phyloP scores from a whole-genome alignment of 1,140 invertebrate species.

The Nebria ingens region DNA sequence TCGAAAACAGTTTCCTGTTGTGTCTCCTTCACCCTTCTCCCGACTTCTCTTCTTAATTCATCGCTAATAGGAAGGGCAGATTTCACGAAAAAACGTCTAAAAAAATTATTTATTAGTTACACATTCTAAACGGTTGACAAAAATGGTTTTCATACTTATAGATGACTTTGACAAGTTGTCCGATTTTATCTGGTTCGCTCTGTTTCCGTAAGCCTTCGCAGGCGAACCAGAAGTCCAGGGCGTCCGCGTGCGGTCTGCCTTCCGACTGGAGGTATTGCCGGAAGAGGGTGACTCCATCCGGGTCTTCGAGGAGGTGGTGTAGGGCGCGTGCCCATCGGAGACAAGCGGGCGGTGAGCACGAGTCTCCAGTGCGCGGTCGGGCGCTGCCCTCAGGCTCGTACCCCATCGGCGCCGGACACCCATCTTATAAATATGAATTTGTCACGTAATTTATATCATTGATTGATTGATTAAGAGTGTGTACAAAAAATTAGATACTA shows the following conservation, averaged over 20 bases:
- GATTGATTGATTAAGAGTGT: too few species aligned
- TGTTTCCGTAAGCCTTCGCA: slow-evolving; percentile 80
- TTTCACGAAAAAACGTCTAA: slow-evolving; percentile 65
- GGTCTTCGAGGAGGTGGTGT: slow-evolving; percentile 68
- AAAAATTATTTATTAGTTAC: too few species aligned
- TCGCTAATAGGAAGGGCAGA: slow-evolving; percentile 73
- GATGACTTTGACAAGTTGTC: slow-evolving; percentile 69
- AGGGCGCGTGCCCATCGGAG: slow-evolving; percentile 79
- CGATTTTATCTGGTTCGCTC: slow-evolving; percentile 56
- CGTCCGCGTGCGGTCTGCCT: slow-evolving; percentile 61
- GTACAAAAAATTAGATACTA: background rate
- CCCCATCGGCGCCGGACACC: slow-evolving; percentile 11
- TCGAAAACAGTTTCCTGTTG: slow-evolving; percentile 48
- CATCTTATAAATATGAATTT: too few species aligned
- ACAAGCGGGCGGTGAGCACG: slow-evolving; percentile 58
- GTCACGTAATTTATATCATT: slow-evolving; percentile 15
- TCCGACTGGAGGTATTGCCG: slow-evolving; percentile 73
- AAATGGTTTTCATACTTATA: slow-evolving; percentile 49
- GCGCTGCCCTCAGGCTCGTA: slow-evolving; percentile 21
- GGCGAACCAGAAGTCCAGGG: slow-evolving; percentile 84
- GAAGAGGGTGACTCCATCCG: slow-evolving; percentile 77
- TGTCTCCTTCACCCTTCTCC: slow-evolving; percentile 26
- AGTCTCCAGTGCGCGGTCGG: slow-evolving; percentile 9
- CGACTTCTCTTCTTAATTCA: slow-evolving; percentile 49
- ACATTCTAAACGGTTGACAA: slow-evolving; percentile 4